Evolutionary conservation across 2,797 vertebrate genomes (phyloP).

Genomic region (Rhinichthys osculus): DNA sequence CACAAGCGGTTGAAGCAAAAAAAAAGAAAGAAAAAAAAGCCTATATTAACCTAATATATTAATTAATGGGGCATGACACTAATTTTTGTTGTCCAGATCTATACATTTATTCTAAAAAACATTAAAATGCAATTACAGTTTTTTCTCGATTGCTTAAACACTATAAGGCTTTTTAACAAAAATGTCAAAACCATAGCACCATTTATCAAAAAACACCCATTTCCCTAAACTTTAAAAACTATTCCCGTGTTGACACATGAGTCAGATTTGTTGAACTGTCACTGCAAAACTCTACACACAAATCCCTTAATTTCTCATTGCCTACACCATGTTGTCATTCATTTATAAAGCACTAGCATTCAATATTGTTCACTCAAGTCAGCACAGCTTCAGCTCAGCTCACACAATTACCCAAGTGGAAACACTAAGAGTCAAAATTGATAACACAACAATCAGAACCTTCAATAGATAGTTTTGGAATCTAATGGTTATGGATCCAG

Average conservation of each 20-base stretch:
- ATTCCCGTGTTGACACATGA: background rate
- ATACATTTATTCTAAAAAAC: background rate
- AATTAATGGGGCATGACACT: background rate
- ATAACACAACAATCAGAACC: background rate
- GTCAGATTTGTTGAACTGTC: background rate
- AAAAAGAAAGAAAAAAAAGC: too few species aligned
- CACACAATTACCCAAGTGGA: too few species aligned
- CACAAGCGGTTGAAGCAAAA: too few species aligned
- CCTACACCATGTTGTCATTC: slow-evolving; percentile 4
- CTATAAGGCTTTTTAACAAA: too few species aligned
- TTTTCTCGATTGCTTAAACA: background rate
- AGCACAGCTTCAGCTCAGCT: background rate
- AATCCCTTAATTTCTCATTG: background rate
- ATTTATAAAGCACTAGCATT: background rate
- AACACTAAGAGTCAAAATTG: background rate
- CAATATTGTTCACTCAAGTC: background rate
- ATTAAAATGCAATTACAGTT: background rate
- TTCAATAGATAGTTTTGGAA: background rate
- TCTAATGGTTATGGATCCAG: too few species aligned
- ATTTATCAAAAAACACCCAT: too few species aligned
- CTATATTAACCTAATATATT: background rate
- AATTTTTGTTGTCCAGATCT: background rate
- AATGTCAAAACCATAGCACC: too few species aligned
- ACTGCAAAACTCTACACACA: background rate
- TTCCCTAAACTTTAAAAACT: too few species aligned